Evolutionary conservation across 2,797 vertebrate genomes (phyloP), one percentile per base, ranked within the genome.

Genomic region (Pangasius djambal): DNA sequence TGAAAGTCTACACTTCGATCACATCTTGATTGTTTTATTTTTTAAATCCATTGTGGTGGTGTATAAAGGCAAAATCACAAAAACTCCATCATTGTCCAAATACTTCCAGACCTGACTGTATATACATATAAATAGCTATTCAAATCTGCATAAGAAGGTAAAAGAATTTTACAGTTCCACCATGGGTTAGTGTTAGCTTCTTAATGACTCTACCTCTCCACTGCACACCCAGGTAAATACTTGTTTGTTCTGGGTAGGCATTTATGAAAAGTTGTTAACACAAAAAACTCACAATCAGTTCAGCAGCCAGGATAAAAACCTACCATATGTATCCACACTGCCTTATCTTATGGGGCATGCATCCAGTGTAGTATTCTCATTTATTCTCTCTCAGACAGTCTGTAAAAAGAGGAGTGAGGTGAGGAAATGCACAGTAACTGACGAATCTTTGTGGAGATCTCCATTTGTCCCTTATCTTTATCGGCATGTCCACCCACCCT

Each of bases 131-230:
- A 92, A 86, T 92, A 92, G 88, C 75, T n/a, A 78, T 52, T 52
- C 48, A 89, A 92, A 90, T 86, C 89, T 88, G 85, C 67, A 89
- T 91, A 89, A 91, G 88, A 77, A 48, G 88, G 89, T 57, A n/a
- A 92, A 85, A 1, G 86, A 89, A 92, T 93, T 94, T 90, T 44
- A 83, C 78, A 72, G 92, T 63, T 93, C 91, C 88, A 92, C 82
- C 93, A 93, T 87, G 83, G 91, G 94, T 95, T 94, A 90, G 90
- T 86, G 44, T 95, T 95, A 95, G 28, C 28, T 78, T 52, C 48
- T n/a, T 78, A 78, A 78, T 78, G 75, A 50, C 48, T n/a, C 15
- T 6, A 6, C 12, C 20, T 74, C 40, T 22, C 18, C 72, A 22
- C 72, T 75, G 92, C 91, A 90, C 89, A 89, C 83, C 57, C 79